Evolutionary conservation across 2,797 vertebrate species (phyloP).

Genomic region (Triplophysa bombifrons): DNA sequence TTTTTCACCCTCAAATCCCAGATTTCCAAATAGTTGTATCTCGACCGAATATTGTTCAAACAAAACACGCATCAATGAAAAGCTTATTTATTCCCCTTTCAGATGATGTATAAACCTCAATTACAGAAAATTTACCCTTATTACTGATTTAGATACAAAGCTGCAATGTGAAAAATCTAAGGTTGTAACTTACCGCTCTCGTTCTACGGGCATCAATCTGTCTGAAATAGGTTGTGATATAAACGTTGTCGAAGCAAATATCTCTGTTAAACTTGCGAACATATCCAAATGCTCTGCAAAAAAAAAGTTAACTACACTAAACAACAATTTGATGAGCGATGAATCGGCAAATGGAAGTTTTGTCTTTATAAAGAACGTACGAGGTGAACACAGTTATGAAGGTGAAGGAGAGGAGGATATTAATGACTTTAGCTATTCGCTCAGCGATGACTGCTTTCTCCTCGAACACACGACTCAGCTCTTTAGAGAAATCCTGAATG

Average conservation of each 20-base stretch:
- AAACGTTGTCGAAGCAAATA: slow-evolving; percentile 86
- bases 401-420: slow-evolving; percentile 77
- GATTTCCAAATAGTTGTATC: no score
- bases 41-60: no score
- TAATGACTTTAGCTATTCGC: slow-evolving; percentile 66
- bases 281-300: slow-evolving; percentile 80
- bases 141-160: no score
- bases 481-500: slow-evolving; percentile 67
- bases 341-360: not conserved
- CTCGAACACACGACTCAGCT: slow-evolving; percentile 66
- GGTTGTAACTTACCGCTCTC: slow-evolving; percentile 66
- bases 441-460: slow-evolving; percentile 57
- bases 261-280: slow-evolving; percentile 72
- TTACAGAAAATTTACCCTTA: no score
- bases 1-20: no score
- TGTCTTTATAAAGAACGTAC: slow-evolving; percentile 66
- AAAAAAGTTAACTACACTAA: not conserved
- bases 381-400: slow-evolving; percentile 82
- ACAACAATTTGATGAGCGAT: not conserved
- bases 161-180: not conserved
- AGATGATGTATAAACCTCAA: no score
- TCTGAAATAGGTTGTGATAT: slow-evolving; percentile 86
- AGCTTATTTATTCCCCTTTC: no score
- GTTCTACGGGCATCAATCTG: slow-evolving; percentile 81
- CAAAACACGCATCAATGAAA: no score